Evolutionary conservation across 1,140 invertebrate genomes (phyloP).

Genomic region (Gyrodactylus bullatarudis): DNA sequence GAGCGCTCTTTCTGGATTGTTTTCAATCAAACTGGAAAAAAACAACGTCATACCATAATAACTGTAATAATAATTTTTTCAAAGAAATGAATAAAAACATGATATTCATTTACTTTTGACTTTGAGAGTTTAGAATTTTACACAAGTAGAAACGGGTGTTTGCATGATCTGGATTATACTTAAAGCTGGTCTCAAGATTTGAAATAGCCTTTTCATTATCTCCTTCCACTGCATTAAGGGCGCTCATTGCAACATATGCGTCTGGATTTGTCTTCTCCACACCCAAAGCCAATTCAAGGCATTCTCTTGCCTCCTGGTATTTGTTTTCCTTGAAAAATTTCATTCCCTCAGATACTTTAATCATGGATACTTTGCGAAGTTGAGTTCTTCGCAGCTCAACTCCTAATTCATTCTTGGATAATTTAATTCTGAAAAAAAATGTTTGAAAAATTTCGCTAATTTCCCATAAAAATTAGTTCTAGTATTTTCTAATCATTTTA

Average conservation of each 20-base stretch:
- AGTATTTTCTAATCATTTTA: too few relatives aligned
- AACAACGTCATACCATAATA: background rate
- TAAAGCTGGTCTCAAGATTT: background rate
- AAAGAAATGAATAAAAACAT: background rate
- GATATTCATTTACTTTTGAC: background rate
- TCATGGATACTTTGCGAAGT: background rate
- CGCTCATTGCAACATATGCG: background rate
- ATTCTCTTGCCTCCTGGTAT: background rate
- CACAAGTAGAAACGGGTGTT: background rate
- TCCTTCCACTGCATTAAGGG: background rate
- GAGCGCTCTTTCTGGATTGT: background rate
- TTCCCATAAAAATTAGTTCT: too few relatives aligned
- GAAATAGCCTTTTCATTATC: background rate
- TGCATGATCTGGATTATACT: background rate
- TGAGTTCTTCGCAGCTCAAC: background rate
- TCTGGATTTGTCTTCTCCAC: background rate
- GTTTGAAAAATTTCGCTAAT: too few relatives aligned
- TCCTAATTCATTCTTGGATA: background rate
- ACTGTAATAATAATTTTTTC: background rate
- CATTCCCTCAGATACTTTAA: background rate
- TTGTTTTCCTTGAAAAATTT: background rate
- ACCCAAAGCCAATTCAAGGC: background rate
- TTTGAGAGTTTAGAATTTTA: background rate
- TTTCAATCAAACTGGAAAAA: background rate
- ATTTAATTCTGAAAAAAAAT: background rate